Evolutionary conservation across 2,797 vertebrate genomes (phyloP).

Genomic region (Benthosema pterotum): DNA sequence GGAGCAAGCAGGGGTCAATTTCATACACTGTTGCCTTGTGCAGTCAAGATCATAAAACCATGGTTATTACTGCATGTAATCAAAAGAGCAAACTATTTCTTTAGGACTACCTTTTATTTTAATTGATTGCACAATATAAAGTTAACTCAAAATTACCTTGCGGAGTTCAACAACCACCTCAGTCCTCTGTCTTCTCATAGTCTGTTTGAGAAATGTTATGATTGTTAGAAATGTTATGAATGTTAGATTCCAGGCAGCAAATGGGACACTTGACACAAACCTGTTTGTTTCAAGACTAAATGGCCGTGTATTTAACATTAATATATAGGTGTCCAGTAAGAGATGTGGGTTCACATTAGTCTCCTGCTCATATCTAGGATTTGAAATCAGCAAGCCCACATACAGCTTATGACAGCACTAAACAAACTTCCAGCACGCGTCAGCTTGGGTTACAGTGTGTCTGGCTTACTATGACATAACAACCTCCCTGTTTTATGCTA

Average conservation of each 20-base stretch:
- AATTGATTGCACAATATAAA: background rate
- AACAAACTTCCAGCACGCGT: conserved; percentile 24
- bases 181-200: conserved; percentile 98
- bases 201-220: conserved; percentile 74
- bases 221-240: conserved; percentile 17
- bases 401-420: conserved; percentile 20
- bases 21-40: background rate
- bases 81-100: background rate
- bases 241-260: conserved; percentile 15
- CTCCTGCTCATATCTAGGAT: conserved; percentile 10
- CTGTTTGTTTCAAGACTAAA: too few species aligned
- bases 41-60: conserved; percentile 2
- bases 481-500: background rate
- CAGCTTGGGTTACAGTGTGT: conserved; percentile 8
- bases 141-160: conserved; percentile 84
- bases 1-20: background rate
- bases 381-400: conserved; percentile 16
- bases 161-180: conserved; percentile 98
- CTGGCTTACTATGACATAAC: background rate
- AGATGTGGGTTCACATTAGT: conserved; percentile 10
- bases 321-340: background rate
- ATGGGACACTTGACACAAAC: conserved; percentile 15
- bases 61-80: background rate
- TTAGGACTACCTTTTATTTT: background rate
- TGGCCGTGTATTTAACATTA: background rate